Base-by-base conservation (phyloP, 1,140 invertebrate species). In the Drosophila kohkoa region DNA sequence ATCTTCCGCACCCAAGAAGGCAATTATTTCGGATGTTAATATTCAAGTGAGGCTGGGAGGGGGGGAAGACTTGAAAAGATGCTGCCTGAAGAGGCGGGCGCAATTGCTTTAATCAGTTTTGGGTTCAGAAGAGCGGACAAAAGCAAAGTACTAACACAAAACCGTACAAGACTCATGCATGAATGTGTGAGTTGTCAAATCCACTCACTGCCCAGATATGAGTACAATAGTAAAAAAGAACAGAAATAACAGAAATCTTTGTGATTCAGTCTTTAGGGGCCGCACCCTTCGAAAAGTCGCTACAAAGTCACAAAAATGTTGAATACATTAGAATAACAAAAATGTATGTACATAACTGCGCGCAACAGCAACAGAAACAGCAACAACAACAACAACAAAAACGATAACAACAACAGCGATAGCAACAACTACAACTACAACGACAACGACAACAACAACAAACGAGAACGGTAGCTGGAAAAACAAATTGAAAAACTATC, bases 401-500 rank as follows among this genome's bases (percentile, higher is more conserved):
- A 57, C 45, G 25, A 71, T 10, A 45, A 30, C 28, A 65, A 69
- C 20, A 25, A 25, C 3, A 25, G 38, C 64, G 55, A 65, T 38
- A 70, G 59, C 55, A 66, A 46, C 75, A 75, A 67, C 64, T 78
- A 41, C 25, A 60, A 48, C 10, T 7, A 38, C 38, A 67, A 57
- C 45, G 11, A 71, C 6, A 45, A 30, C 28, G 52, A 38, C 38
- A 67, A 57, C 45, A 13, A 71, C 6, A 45, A 30, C 28, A 65
- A 69, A 57, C n/a, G 57, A 28, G 49, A 68, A 83, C 72, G 59
- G 75, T 55, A 75, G 75, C 60, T 77, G 73, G 74, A 69, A 77
- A 86, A 87, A 77, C 80, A 83, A 91, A 91, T 81, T 89, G 85
- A 86, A 83, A 91, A 89, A 81, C 75, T 83, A 91, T 91, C 74